phyloP scores from a whole-genome alignment of 2,113 vertebrate genomes.

The Anas platyrhynchos region DNA sequence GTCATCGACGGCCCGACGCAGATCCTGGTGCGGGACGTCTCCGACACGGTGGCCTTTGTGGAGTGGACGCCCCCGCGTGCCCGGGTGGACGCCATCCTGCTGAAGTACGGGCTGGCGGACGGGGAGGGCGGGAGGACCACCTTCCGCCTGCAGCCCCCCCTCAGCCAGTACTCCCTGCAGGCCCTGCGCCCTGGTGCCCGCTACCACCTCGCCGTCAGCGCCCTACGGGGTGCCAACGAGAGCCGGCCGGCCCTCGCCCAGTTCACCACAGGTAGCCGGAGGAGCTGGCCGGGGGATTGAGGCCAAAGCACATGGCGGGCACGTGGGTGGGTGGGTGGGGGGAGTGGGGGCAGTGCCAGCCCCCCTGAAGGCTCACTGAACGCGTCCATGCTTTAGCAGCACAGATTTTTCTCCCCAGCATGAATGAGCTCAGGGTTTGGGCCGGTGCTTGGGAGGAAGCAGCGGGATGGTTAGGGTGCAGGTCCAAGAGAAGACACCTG shows the following conservation, averaged over 20 bases:
- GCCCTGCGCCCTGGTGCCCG: constrained; percentile 89
- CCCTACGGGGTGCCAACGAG: constrained; percentile 86
- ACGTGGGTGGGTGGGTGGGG: not conserved
- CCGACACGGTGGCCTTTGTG: constrained; percentile 94
- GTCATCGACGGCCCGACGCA: constrained; percentile 93
- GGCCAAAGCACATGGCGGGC: not conserved
- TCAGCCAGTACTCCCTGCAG: constrained; percentile 96
- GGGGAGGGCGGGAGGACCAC: constrained; percentile 88
- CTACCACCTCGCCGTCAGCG: constrained; percentile 88
- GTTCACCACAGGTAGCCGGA: constrained; percentile 89
- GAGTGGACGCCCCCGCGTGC: constrained; percentile 92
- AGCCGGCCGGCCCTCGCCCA: constrained; percentile 83
- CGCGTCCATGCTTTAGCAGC: not conserved
- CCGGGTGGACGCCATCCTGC: constrained; percentile 90
- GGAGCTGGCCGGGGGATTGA: not conserved
- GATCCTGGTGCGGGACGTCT: constrained; percentile 92
- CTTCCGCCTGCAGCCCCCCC: constrained; percentile 92
- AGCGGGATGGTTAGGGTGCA: not conserved
- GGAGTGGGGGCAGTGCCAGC: no score
- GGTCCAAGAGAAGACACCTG: not conserved
- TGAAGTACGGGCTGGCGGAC: constrained; percentile 88
- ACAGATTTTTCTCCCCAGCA: not conserved
- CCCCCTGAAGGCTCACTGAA: not conserved
- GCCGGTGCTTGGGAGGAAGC: not conserved
- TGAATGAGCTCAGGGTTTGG: not conserved